Conservation (phyloP, 2,888 invertebrate genomes). For the Busseola fusca region DNA sequence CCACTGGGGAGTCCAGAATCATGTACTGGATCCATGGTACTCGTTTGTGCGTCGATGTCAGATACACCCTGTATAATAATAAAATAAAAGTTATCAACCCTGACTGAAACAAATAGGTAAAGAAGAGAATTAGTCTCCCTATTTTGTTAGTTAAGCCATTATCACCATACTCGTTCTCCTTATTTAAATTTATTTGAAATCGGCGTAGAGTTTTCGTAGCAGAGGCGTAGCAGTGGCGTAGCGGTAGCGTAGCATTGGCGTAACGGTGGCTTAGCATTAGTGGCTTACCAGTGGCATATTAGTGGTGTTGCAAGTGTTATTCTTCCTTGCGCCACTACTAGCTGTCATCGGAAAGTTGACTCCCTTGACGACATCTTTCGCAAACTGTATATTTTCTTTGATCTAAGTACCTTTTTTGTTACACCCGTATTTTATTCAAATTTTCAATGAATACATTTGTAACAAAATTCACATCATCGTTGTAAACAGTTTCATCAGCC, state of each 20-base stretch:
- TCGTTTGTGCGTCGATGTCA: no score
- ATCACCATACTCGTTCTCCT: neutral
- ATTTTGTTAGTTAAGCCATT: neutral
- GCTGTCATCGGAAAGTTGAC: neutral
- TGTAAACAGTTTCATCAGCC: conserved; percentile 66
- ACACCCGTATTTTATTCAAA: neutral
- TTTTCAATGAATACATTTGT: conserved; percentile 20
- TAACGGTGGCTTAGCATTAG: neutral
- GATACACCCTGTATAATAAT: neutral
- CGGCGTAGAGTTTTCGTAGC: neutral
- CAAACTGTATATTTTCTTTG: neutral
- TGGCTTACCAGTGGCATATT: neutral
- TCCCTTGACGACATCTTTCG: neutral
- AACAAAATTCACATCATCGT: conserved; percentile 40
- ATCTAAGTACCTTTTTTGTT: neutral
- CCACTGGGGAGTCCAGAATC: no score
- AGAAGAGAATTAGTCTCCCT: neutral
- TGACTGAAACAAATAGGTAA: neutral
- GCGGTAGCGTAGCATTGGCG: neutral
- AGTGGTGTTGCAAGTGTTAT: neutral
- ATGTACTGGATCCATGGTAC: no score
- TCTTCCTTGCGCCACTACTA: neutral
- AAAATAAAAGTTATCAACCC: neutral
- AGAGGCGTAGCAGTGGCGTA: neutral
- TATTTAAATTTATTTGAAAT: no score